These are phyloP conservation scores for Drosophila kohkoa DNA, from an alignment of 1,140 invertebrate genomes.

Conservation along the genomic window DNA sequence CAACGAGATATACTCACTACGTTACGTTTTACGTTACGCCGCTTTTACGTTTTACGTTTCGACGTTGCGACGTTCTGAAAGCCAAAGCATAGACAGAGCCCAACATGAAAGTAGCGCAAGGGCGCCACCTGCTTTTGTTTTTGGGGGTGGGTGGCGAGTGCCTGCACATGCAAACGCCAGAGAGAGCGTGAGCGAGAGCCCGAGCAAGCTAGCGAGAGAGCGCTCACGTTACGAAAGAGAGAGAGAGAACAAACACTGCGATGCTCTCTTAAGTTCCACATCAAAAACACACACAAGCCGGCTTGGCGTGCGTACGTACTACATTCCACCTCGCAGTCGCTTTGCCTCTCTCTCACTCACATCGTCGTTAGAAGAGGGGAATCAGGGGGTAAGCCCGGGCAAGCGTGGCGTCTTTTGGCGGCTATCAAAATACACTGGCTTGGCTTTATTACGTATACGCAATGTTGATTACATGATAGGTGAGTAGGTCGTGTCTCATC, in stretches of 20 bases:
- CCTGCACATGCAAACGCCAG: slow-evolving; percentile 22
- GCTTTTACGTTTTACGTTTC: slow-evolving; percentile 24
- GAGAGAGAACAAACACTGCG: neutral
- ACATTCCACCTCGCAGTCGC: slow-evolving; percentile 1
- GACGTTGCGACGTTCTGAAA: slow-evolving; percentile 14
- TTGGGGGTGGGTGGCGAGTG: slow-evolving; percentile 55
- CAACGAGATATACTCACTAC: slow-evolving; percentile 81
- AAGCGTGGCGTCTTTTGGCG: slow-evolving; percentile 36
- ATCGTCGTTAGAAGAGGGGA: neutral
- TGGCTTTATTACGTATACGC: slow-evolving; percentile 58
- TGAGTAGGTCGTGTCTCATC: slow-evolving; percentile 44
- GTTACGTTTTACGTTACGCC: slow-evolving; percentile 40
- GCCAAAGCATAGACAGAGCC: slow-evolving; percentile 14
- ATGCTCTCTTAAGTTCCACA: slow-evolving; percentile 47
- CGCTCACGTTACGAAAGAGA: neutral
- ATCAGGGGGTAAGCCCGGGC: slow-evolving; percentile 24
- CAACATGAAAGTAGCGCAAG: slow-evolving; percentile 75
- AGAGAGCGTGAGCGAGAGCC: too few species aligned
- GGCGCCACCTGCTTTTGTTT: slow-evolving; percentile 60
- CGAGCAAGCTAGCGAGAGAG: neutral
- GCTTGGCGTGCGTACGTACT: slow-evolving; percentile 36
- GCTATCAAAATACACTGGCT: slow-evolving; percentile 24
- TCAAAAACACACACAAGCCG: slow-evolving; percentile 28
- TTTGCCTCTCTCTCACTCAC: neutral
- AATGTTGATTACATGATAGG: slow-evolving; percentile 69